Evolutionary conservation across 1,140 invertebrate genomes (phyloP).

Genomic region (Tetragonula clypearis): DNA sequence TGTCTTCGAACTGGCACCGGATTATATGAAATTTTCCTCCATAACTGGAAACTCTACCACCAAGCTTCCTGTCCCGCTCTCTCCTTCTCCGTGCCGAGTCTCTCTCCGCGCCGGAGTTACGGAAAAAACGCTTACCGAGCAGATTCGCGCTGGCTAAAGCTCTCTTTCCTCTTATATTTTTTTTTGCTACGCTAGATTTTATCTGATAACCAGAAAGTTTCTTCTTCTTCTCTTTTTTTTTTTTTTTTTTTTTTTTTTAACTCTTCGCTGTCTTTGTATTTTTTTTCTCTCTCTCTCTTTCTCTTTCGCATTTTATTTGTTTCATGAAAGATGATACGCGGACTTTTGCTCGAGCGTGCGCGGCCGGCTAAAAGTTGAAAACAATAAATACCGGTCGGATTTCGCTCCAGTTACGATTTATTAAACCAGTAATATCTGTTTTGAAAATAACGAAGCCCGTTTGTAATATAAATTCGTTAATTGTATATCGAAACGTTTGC

Average conservation of each 20-base stretch:
- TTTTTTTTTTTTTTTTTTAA: conserved; percentile 1
- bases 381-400: conserved; percentile 49
- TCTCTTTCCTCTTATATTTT: conserved; percentile 59
- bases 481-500: conserved; percentile 18
- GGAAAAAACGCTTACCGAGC: conserved; percentile 60
- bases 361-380: conserved; percentile 6
- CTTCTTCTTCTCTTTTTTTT: conserved; percentile 28
- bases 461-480: conserved; percentile 21
- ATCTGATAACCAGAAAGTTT: conserved; percentile 62
- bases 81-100: background rate
- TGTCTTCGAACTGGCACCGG: conserved; percentile 37
- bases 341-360: background rate
- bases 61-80: background rate
- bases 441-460: background rate
- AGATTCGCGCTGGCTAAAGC: conserved; percentile 60
- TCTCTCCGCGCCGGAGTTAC: conserved; percentile 29
- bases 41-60: conserved; percentile 58
- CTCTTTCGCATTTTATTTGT: background rate
- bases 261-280: background rate
- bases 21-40: conserved; percentile 63
- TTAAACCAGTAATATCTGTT: conserved; percentile 20
- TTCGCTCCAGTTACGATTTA: conserved; percentile 10
- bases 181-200: conserved; percentile 59
- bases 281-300: background rate
- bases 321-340: conserved; percentile 46